phyloP scores from a whole-genome alignment of 2,113 vertebrate genomes.

The Amia ocellicauda region DNA sequence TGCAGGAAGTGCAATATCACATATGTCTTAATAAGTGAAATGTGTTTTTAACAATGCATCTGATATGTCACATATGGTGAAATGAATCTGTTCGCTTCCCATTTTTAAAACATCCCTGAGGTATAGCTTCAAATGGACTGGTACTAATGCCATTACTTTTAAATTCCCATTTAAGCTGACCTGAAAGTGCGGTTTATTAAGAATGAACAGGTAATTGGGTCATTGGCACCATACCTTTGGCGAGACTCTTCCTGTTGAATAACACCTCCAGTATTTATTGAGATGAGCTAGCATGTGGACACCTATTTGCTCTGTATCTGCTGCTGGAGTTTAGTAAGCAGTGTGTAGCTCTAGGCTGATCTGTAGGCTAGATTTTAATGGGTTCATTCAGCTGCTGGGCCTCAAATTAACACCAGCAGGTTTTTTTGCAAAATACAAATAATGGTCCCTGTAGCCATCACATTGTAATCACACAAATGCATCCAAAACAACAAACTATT shows the following conservation, averaged over 20 bases:
- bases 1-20: slow-evolving; percentile 59
- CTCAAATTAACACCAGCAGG: slow-evolving; percentile 15
- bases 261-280: neutral
- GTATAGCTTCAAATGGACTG: neutral
- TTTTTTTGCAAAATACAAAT: slow-evolving; percentile 1
- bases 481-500: neutral
- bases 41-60: slow-evolving; percentile 61
- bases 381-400: slow-evolving; percentile 19
- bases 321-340: slow-evolving; percentile 1
- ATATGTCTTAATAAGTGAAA: slow-evolving; percentile 72
- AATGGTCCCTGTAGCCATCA: neutral
- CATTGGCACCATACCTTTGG: neutral
- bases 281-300: neutral
- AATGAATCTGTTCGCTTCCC: slow-evolving; percentile 49
- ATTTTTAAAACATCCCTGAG: neutral
- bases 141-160: neutral
- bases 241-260: neutral
- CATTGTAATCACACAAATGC: neutral
- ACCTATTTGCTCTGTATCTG: slow-evolving; percentile 8
- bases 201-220: neutral
- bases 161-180: neutral
- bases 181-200: slow-evolving; percentile 3
- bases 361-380: slow-evolving; percentile 38
- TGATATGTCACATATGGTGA: slow-evolving; percentile 67
- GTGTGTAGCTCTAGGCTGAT: slow-evolving; percentile 32